Evolutionary conservation across 1,140 invertebrate species (phyloP).

Genomic region (Drosophila auraria): DNA sequence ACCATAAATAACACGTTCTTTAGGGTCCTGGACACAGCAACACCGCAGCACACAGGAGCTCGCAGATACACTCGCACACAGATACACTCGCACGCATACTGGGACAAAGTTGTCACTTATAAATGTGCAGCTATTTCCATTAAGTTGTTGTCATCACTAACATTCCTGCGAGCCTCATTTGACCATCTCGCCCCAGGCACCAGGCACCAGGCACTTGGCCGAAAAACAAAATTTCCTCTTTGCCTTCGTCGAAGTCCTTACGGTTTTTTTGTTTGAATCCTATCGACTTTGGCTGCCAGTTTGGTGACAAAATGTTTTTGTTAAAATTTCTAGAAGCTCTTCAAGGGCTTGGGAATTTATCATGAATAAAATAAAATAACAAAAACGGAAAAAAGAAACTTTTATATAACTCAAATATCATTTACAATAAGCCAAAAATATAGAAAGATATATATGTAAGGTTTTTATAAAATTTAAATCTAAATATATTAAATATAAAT

Average conservation of each 20-base stretch:
- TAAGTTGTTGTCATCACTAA: constrained; percentile 83
- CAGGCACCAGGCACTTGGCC: constrained; percentile 41
- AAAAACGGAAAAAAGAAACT: no score
- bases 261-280: not conserved
- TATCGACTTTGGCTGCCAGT: not conserved
- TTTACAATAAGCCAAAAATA: no score
- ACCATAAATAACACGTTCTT: constrained; percentile 78
- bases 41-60: constrained; percentile 1
- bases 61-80: constrained; percentile 5
- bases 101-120: constrained; percentile 77
- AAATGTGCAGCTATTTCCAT: constrained; percentile 82
- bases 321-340: no score
- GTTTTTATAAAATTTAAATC: no score
- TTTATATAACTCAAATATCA: no score
- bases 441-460: no score
- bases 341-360: no score
- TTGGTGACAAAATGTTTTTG: not conserved
- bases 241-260: not conserved
- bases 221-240: constrained; percentile 25
- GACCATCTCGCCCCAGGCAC: constrained; percentile 17
- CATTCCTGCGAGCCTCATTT: constrained; percentile 72
- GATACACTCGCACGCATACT: constrained; percentile 9
- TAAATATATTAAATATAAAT: no score
- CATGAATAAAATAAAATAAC: no score
- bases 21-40: constrained; percentile 39